phyloP scores from a whole-genome alignment of 2,797 vertebrate genomes.

The Dipus sagitta region DNA sequence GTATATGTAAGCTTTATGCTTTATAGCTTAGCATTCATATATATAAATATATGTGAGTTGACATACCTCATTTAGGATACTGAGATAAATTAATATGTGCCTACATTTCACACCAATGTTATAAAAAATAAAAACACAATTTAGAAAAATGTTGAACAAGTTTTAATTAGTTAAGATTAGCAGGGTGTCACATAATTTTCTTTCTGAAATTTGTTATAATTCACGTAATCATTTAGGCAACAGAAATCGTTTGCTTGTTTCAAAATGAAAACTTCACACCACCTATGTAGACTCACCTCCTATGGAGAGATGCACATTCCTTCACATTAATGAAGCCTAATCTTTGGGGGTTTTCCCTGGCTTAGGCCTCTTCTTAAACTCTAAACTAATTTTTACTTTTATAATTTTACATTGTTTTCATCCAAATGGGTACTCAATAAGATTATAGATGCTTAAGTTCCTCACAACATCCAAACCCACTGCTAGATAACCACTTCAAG shows the following conservation, averaged over 20 bases:
- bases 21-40: neutral
- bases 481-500: neutral
- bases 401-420: neutral
- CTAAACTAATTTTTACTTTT: neutral
- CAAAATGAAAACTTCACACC: neutral
- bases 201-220: neutral
- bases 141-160: neutral
- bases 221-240: neutral
- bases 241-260: neutral
- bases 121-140: neutral
- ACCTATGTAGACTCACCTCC: neutral
- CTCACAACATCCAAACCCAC: neutral
- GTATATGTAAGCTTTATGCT: neutral
- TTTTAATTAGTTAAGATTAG: slow-evolving; percentile 25
- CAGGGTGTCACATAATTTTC: neutral
- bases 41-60: neutral
- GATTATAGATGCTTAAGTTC: neutral
- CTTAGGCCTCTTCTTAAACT: neutral
- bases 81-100: neutral
- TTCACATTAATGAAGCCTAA: neutral
- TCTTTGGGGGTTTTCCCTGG: neutral
- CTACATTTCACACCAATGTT: neutral
- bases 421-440: neutral
- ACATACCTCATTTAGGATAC: neutral
- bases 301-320: neutral